phyloP scores from a whole-genome alignment of 2,888 invertebrate genomes.

The Platycnemis pennipes region DNA sequence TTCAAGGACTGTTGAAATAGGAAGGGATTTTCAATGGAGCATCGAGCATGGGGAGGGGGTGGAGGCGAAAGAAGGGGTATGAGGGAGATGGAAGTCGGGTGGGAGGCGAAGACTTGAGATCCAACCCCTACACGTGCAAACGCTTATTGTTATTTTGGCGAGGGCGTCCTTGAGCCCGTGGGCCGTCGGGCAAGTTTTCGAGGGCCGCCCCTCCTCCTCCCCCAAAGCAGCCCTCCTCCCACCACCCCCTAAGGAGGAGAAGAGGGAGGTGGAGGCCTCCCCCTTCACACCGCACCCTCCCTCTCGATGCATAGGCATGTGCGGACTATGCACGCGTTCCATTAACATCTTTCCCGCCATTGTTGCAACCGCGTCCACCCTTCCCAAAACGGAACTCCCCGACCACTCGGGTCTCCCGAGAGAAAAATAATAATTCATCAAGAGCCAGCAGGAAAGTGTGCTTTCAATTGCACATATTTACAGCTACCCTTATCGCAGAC shows the following conservation, averaged over 20 bases:
- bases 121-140: conserved; percentile 6
- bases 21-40: not conserved
- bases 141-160: conserved; percentile 67
- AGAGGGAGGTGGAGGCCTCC: not conserved
- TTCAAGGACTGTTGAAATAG: not conserved
- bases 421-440: too few species aligned
- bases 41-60: not conserved
- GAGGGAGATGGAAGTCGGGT: not conserved
- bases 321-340: too few species aligned
- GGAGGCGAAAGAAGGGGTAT: not conserved
- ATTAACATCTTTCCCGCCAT: too few species aligned
- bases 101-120: not conserved
- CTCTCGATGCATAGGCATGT: too few species aligned
- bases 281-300: not conserved
- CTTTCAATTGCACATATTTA: too few species aligned
- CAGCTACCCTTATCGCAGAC: too few species aligned
- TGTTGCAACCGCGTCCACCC: too few species aligned
- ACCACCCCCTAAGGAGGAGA: not conserved
- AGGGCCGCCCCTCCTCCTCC: not conserved
- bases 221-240: not conserved
- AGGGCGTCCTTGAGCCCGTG: conserved; percentile 39
- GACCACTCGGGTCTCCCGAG: too few species aligned
- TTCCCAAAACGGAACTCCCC: too few species aligned
- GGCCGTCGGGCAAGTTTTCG: conserved; percentile 50
- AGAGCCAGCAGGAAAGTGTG: too few species aligned